Base-by-base conservation (phyloP, 2,797 vertebrate species). In the Platyrinchus mystaceus region DNA sequence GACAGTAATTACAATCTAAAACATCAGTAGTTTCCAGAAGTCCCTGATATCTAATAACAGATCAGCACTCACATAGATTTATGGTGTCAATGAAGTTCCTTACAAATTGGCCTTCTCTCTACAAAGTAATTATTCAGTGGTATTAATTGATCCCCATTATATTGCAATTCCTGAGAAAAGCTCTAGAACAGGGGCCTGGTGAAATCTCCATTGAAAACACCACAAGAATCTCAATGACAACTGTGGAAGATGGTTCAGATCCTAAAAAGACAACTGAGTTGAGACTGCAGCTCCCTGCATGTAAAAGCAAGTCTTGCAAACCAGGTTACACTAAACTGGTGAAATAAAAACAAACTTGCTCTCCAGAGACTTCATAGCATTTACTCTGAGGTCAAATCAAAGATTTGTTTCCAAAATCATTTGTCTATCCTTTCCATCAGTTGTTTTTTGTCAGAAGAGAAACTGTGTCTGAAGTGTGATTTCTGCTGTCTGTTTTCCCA, bases 401-500 rank as follows among this genome's bases (percentile, higher is more conserved):
- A 76, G n/a, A 62, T 81, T 66, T 81, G 32, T 87, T 91, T 79
- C 86, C 58, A 68, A 89, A 89, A 89, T 67, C 3, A 82, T 86
- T 89, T 73, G 62, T 78, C 79, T 84, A 34, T 73, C 55, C 62
- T 84, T 91, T 84, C 55, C 43, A 71, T 16, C 62, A 81, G 39
- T 75, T 84, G 63, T 7, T 50, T 24, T 58, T 93, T 78, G 63
- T 52, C 66, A 83, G 49, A 47, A 81, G 23, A 87, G 43, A 80
- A 95, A 82, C 21, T 22, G 41, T 67, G 30, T 24, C 44, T 77
- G 46, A 92, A 89, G 83, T 93, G 85, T 68, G 59, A 94, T 94
- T 95, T 95, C 85, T 94, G 50, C 59, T 92, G 70, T 73, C 94
- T 76, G 12, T 53, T 78, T 95, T 92, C 94, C 94, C 94, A 88